A percentile compares a stretch with the other conserved stretches of the same genome.
These are phyloP conservation scores for Sympetrum striolatum DNA, from an alignment of 2,888 invertebrate species.

Conservation along the genomic window DNA sequence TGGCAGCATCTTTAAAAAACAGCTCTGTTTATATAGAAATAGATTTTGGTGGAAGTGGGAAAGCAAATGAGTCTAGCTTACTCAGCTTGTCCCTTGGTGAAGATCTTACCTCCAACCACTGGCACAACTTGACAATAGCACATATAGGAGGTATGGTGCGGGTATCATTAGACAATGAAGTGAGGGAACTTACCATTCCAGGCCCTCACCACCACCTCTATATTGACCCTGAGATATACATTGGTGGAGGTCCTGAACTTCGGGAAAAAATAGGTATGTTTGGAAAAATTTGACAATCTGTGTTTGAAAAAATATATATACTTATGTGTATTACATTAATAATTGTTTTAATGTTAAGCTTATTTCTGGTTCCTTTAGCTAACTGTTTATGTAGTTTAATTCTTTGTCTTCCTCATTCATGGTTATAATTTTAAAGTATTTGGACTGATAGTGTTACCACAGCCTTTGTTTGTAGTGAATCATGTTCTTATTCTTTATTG, in stretches of 20 bases:
- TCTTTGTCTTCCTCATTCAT: too few relatives aligned
- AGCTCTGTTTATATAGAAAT: constrained; percentile 85
- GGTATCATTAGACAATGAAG: constrained; percentile 78
- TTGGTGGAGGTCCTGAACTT: constrained; percentile 86
- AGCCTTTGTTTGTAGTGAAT: too few relatives aligned
- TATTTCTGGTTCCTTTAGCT: too few relatives aligned
- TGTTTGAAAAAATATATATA: too few relatives aligned
- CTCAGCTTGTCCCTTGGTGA: constrained; percentile 47
- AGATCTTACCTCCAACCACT: constrained; percentile 75
- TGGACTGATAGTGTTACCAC: too few relatives aligned
- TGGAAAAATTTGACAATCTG: not conserved
- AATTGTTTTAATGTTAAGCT: too few relatives aligned
- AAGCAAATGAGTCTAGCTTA: constrained; percentile 28
- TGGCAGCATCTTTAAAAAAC: constrained; percentile 85
- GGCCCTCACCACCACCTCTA: constrained; percentile 76
- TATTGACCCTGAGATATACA: constrained; percentile 93
- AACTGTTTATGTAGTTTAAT: too few relatives aligned
- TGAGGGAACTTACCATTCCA: constrained; percentile 73
- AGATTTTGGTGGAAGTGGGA: constrained; percentile 70
- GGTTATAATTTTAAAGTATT: too few relatives aligned
- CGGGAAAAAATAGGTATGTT: constrained; percentile 73
- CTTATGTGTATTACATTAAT: too few relatives aligned
- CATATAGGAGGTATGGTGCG: constrained; percentile 77
- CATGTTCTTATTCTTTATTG: too few relatives aligned
- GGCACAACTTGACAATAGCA: constrained; percentile 90